Base-by-base conservation (phyloP, 2,888 invertebrate species). In the Euphydryas editha region DNA sequence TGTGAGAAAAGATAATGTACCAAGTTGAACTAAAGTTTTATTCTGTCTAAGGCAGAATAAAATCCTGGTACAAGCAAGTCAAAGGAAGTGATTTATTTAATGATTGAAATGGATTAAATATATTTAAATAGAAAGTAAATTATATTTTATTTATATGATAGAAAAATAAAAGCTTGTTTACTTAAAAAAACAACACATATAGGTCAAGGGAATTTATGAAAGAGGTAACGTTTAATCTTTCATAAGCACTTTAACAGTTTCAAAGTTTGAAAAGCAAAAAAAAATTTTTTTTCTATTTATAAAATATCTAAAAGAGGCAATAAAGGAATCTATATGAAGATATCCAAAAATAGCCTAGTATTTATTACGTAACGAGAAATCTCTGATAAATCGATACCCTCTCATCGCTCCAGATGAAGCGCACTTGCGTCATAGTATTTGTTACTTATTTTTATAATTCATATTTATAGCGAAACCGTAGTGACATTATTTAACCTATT, bases 161-260 rank as follows among this genome's bases (percentile, higher is more conserved):
- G 62, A 46, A 36, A 62, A 55, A 55, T 61, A 42, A 36, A 37
- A 36, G 17, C 46, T 62, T 56, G 20, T 57, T 62, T 21, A 62
- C 46, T 57, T 62, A 46, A 62, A 62, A 30, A 54, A 57, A 62
- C 57, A 62, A 57, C 55, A 62, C 46, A 62, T 62, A 56, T 62
- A 62, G 62, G 62, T 62, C 57, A 57, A 47, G 62, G 39, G 57
- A 42, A 39, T 47, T 39, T 49, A 39, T 57, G 57, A 24, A 39
- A 57, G 57, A 62, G 47, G 47, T 57, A 62, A 39, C 46, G 57
- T 62, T 62, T 57, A 57, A 47, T 62, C 39, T 62, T 62, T 47
- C 18, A 56, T 39, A 21, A 37, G 57, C 39, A 57, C 57, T 57
- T 54, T 57, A 57, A 57, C 57, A 62, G 57, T 57, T 62, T 58